These are phyloP conservation scores for Lacerta bilineata DNA, from an alignment of 2,797 vertebrate species.

Conservation along the genomic window DNA sequence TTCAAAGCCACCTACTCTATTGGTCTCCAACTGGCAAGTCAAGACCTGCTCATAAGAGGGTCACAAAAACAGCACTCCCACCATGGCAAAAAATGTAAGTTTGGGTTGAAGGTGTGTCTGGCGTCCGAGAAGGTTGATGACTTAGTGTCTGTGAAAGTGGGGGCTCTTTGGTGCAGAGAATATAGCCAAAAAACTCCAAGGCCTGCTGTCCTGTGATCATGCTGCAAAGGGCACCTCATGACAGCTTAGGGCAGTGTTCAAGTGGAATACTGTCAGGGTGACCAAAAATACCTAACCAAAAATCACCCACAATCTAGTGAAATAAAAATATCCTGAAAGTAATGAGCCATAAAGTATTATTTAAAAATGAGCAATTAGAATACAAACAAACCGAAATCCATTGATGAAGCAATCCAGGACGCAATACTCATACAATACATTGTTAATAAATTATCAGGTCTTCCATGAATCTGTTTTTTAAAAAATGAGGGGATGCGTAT, in stretches of 20 bases:
- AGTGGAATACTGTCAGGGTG: neutral
- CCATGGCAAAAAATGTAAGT: neutral
- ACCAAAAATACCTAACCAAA: neutral
- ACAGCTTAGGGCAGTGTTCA: neutral
- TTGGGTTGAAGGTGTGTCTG: neutral
- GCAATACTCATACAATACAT: neutral
- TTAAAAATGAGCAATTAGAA: neutral
- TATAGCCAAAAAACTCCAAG: neutral
- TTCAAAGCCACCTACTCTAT: neutral
- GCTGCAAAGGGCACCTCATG: neutral
- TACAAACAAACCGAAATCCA: slow-evolving; percentile 15
- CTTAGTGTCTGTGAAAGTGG: neutral
- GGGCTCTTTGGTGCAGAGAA: neutral
- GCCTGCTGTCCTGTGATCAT: neutral
- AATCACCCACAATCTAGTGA: neutral
- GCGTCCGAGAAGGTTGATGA: neutral
- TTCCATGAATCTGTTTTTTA: neutral
- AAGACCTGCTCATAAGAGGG: neutral
- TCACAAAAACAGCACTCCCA: neutral
- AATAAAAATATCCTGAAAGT: slow-evolving; percentile 1
- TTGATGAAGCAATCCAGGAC: neutral
- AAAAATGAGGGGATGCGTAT: no score
- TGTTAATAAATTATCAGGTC: neutral
- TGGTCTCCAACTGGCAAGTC: neutral
- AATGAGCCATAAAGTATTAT: neutral